phyloP scores from a whole-genome alignment of 2,888 invertebrate genomes.

The Tromatobia lineatoria region DNA sequence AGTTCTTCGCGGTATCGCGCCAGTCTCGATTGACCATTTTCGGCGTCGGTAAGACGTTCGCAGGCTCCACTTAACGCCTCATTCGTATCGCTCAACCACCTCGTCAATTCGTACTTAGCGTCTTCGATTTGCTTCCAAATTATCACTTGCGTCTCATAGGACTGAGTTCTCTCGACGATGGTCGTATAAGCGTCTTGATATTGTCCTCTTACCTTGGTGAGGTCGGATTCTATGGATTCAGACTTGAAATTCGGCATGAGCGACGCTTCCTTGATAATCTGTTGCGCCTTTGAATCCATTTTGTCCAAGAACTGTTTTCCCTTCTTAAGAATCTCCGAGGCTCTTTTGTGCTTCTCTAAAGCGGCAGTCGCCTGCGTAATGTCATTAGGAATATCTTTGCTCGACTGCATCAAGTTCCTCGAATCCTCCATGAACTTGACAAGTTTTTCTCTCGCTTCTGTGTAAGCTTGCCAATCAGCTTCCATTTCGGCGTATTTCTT shows the following conservation, averaged over 20 bases:
- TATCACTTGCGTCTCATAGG: conserved; percentile 94
- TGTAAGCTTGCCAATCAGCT: conserved; percentile 91
- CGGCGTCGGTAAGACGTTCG: conserved; percentile 92
- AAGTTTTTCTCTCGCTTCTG: conserved; percentile 90
- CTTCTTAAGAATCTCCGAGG: conserved; percentile 91
- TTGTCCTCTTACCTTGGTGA: conserved; percentile 88
- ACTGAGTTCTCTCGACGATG: conserved; percentile 91
- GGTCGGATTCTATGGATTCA: conserved; percentile 86
- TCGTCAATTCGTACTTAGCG: conserved; percentile 92
- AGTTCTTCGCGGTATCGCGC: conserved; percentile 95
- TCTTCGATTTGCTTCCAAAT: conserved; percentile 97
- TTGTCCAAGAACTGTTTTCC: conserved; percentile 92
- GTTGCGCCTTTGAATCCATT: conserved; percentile 91
- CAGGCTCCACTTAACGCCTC: conserved; percentile 91
- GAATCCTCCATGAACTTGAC: conserved; percentile 90
- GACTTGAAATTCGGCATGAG: conserved; percentile 89
- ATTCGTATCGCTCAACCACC: conserved; percentile 94
- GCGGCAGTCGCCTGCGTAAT: conserved; percentile 90
- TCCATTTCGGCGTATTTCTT: conserved; percentile 91
- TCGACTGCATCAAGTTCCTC: conserved; percentile 88
- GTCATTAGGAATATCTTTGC: conserved; percentile 90
- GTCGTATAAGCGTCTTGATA: conserved; percentile 91
- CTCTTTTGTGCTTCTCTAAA: conserved; percentile 91
- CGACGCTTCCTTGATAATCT: conserved; percentile 90
- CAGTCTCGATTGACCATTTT: conserved; percentile 92